Percentiles rank a stretch among this genome's conserved stretches.
phyloP scores from a whole-genome alignment of 1,140 invertebrate species.

The Philotrypesis tridentata region DNA sequence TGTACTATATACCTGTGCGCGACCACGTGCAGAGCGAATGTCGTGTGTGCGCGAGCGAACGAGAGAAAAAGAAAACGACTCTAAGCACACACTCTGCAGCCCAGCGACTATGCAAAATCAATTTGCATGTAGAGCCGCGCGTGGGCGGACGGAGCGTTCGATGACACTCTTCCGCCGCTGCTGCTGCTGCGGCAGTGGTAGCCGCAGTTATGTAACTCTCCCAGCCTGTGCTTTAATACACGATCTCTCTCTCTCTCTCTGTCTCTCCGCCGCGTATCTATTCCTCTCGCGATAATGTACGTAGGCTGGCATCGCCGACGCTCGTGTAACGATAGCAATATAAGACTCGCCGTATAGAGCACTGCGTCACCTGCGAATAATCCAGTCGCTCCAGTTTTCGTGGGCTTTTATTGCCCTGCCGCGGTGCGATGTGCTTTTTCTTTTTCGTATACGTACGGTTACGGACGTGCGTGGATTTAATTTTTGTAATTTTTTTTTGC shows the following conservation, averaged over 20 bases:
- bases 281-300: background rate
- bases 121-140: conserved; percentile 23
- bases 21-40: too few species aligned
- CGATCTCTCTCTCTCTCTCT: too few species aligned
- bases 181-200: background rate
- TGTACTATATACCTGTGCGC: too few species aligned
- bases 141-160: conserved; percentile 36
- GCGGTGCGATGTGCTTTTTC: background rate
- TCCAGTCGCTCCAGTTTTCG: conserved; percentile 7
- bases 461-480: too few species aligned
- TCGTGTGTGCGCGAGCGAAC: too few species aligned
- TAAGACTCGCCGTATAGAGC: background rate
- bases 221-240: background rate
- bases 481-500: too few species aligned
- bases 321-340: background rate
- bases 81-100: too few species aligned
- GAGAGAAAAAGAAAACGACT: too few species aligned
- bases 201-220: conserved; percentile 6
- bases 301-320: background rate
- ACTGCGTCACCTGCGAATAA: background rate
- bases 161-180: conserved; percentile 34
- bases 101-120: conserved; percentile 9
- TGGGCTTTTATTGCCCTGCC: background rate
- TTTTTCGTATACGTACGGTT: background rate
- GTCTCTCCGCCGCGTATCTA: too few species aligned